Percentiles rank a stretch among this genome's conserved stretches.
These are phyloP conservation scores for Perca flavescens DNA, from an alignment of 2,113 vertebrate genomes.

Conservation along the genomic window DNA sequence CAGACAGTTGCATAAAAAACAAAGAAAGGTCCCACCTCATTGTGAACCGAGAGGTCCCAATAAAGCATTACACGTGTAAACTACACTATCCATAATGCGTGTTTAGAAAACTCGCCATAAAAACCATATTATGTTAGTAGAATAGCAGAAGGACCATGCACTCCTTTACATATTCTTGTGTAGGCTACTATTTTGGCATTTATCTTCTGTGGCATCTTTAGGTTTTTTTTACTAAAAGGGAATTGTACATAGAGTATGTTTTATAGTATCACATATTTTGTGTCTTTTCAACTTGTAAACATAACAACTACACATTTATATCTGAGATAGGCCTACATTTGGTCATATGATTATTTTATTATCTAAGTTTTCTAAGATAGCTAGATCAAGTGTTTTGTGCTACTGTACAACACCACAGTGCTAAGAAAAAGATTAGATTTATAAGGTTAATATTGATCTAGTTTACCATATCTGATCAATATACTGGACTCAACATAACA, in stretches of 20 bases:
- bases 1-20: slow-evolving; percentile 20
- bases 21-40: slow-evolving; percentile 40
- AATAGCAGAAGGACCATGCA: not conserved
- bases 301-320: not conserved
- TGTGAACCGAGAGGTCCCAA: slow-evolving; percentile 23
- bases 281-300: not conserved
- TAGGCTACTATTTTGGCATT: not conserved
- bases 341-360: not conserved
- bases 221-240: too few species aligned
- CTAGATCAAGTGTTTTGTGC: not conserved
- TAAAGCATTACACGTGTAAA: slow-evolving; percentile 33
- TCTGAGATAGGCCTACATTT: not conserved
- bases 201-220: not conserved
- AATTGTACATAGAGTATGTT: not conserved
- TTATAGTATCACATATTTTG: not conserved
- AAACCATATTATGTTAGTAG: not conserved
- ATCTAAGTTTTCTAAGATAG: not conserved
- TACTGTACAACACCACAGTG: not conserved
- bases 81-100: slow-evolving; percentile 72
- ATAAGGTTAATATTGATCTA: slow-evolving; percentile 4
- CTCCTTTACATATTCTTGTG: not conserved
- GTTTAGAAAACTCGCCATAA: not conserved
- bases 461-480: slow-evolving; percentile 28
- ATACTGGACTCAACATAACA: not conserved
- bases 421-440: not conserved